phyloP scores from a whole-genome alignment of 2,888 invertebrate genomes.

The Antheraea assamensis region DNA sequence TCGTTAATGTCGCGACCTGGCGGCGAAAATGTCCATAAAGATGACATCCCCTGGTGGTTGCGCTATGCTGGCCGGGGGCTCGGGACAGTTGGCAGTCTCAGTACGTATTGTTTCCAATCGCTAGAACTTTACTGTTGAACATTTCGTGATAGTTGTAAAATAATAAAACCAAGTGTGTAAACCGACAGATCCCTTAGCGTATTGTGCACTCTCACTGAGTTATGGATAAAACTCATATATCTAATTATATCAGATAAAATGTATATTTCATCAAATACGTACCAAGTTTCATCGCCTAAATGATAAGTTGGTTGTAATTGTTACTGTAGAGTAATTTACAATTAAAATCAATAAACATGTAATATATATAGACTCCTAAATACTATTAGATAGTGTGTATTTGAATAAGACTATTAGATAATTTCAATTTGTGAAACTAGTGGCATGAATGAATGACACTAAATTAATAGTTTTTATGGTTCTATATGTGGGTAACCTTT shows the following conservation, averaged over 20 bases:
- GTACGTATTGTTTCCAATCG: constrained; percentile 82
- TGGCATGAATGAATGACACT: neutral
- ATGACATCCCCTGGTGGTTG: constrained; percentile 94
- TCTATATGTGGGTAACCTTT: neutral
- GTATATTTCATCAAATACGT: neutral
- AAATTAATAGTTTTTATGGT: neutral
- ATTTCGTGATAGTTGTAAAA: neutral
- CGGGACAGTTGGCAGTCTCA: constrained; percentile 91
- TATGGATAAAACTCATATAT: neutral
- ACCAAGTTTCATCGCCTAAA: neutral
- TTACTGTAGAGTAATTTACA: neutral
- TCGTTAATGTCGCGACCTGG: constrained; percentile 91
- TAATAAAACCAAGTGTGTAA: neutral
- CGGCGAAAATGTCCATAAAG: constrained; percentile 88
- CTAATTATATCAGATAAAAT: neutral
- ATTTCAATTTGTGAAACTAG: neutral
- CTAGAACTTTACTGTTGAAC: neutral
- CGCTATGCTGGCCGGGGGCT: constrained; percentile 92
- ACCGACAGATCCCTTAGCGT: neutral
- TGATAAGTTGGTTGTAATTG: neutral
- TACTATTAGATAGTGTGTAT: neutral
- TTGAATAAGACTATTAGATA: no score
- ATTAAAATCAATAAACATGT: constrained; percentile 1
- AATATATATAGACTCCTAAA: neutral
- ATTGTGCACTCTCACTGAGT: neutral